phyloP scores from a whole-genome alignment of 2,113 vertebrate species.

The Elgaria multicarinata region DNA sequence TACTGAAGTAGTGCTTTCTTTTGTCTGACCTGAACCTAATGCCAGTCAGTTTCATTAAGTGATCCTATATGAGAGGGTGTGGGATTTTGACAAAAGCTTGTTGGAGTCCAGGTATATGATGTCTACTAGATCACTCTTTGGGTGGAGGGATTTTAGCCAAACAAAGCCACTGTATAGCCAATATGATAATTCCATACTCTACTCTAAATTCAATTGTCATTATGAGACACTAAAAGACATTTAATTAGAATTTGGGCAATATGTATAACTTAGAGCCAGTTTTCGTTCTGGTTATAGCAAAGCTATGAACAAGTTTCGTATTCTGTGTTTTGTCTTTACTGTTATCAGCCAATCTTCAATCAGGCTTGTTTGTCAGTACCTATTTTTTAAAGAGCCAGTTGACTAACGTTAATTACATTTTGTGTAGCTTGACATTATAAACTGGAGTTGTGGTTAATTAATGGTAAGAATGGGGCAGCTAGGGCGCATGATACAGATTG shows the following conservation, averaged over 20 bases:
- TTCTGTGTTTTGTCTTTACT: background rate
- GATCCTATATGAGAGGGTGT: background rate
- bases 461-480: background rate
- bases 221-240: background rate
- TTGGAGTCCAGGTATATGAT: background rate
- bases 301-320: background rate
- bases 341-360: background rate
- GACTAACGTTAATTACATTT: background rate
- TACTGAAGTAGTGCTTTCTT: background rate
- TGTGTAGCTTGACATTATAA: background rate
- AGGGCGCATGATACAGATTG: background rate
- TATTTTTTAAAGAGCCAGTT: background rate
- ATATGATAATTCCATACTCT: background rate
- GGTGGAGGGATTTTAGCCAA: background rate
- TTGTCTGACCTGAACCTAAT: background rate
- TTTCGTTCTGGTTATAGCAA: background rate
- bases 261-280: conserved; percentile 2
- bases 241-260: background rate
- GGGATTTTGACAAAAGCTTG: background rate
- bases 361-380: background rate
- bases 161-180: background rate
- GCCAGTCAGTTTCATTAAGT: background rate
- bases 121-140: background rate
- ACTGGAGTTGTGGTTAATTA: background rate
- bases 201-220: background rate